phyloP scores from a whole-genome alignment of 2,888 invertebrate genomes.

The Erebia palarica region DNA sequence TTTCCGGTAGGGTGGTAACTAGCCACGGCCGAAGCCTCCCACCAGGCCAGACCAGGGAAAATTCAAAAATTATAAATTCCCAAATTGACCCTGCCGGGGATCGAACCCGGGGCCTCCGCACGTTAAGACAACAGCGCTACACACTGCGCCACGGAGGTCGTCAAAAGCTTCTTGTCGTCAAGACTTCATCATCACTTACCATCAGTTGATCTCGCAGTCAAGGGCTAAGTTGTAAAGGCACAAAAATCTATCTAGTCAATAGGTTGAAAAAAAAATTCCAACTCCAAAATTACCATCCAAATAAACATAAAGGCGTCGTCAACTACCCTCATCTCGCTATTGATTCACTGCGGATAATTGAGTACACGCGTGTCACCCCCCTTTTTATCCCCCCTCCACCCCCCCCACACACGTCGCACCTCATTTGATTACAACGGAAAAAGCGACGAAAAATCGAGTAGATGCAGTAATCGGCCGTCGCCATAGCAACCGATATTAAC shows the following conservation, averaged over 20 bases:
- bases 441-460: constrained; percentile 82
- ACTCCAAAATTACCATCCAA: constrained; percentile 40
- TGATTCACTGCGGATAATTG: constrained; percentile 83
- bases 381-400: constrained; percentile 44
- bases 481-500: constrained; percentile 79
- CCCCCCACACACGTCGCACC: constrained; percentile 71
- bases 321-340: constrained; percentile 82
- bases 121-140: no score
- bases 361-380: constrained; percentile 77
- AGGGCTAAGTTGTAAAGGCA: no score
- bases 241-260: constrained; percentile 9
- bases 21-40: no score
- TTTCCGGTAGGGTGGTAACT: no score
- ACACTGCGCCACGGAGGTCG: no score
- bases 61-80: no score
- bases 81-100: no score
- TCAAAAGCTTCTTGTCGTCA: no score
- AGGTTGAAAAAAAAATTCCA: constrained; percentile 26
- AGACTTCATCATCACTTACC: no score
- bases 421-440: constrained; percentile 83
- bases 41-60: no score
- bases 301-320: constrained; percentile 44
- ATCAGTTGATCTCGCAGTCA: no score
- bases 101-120: no score
- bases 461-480: constrained; percentile 80